These are phyloP conservation scores for Drosophila falleni DNA, from an alignment of 2,888 invertebrate species.

Conservation along the genomic window DNA sequence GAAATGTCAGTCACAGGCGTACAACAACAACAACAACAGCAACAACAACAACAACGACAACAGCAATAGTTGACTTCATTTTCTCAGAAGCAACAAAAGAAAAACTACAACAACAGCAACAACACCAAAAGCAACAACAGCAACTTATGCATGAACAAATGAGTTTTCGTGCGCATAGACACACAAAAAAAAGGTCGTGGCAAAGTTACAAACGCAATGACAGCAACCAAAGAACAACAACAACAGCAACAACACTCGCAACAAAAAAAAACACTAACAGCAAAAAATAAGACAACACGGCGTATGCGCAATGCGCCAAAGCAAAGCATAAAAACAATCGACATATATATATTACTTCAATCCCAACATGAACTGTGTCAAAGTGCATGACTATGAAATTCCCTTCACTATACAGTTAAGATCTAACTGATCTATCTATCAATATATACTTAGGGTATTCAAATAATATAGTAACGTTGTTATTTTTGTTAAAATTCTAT, in stretches of 20 bases:
- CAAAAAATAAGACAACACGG: slow-evolving; percentile 26
- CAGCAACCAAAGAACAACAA: slow-evolving; percentile 36
- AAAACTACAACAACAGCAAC: slow-evolving; percentile 60
- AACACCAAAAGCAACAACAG: slow-evolving; percentile 44
- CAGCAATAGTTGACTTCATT: slow-evolving; percentile 77
- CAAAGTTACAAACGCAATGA: slow-evolving; percentile 66
- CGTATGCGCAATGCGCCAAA: slow-evolving; percentile 52
- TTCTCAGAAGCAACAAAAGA: slow-evolving; percentile 71
- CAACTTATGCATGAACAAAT: slow-evolving; percentile 69
- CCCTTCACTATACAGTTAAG: slow-evolving; percentile 33
- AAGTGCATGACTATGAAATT: slow-evolving; percentile 48
- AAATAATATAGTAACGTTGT: no score
- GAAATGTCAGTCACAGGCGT: slow-evolving; percentile 77
- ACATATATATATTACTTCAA: slow-evolving; percentile 35
- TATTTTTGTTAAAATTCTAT: no score
- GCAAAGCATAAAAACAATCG: slow-evolving; percentile 52
- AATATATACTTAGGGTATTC: not conserved
- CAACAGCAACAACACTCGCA: slow-evolving; percentile 1
- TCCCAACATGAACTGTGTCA: slow-evolving; percentile 46
- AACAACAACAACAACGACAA: slow-evolving; percentile 25
- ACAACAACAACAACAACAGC: slow-evolving; percentile 39
- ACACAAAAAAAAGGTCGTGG: slow-evolving; percentile 64
- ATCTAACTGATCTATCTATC: slow-evolving; percentile 22
- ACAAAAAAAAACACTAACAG: slow-evolving; percentile 10
- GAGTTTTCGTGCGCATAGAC: slow-evolving; percentile 64